Base-by-base conservation (phyloP, 2,797 vertebrate genomes). In the Glyptemys insculpta region DNA sequence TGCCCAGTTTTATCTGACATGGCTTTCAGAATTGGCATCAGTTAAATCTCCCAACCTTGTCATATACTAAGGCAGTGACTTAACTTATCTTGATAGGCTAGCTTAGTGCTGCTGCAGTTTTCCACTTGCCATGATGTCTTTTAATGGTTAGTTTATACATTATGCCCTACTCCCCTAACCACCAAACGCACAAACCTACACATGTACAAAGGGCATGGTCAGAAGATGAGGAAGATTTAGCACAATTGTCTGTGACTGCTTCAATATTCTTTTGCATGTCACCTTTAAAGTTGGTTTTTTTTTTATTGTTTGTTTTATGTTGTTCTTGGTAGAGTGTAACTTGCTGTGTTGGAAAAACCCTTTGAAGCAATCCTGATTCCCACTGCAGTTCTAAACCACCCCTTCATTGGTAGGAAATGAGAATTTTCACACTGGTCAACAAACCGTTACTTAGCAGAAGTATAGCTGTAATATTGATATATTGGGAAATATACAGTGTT, bases 61-160 rank as follows among this genome's bases (percentile, higher is more conserved):
- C 85, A 83, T 96, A 44, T 95, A 97, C 96, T 91, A 95, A 96
- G 94, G 81, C 86, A 95, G 85, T 79, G 86, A 92, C 83, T 97
- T 97, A 90, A 95, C 91, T 93, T 91, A 72, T 97, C 95, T 90
- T 97, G 96, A 95, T 96, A 97, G 96, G 94, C 95, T 95, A 96
- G 37, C 95, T 97, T 96, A 96, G 91, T 93, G 93, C 94, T 89
- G 95, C 95, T 96, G 95, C 97, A 94, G 93, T 96, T 95, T 95
- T 96, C 96, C 97, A 97, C 96, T 95, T 97, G 96, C 83, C 96
- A 80, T 93, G 94, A 96, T 96, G 95, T 89, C 96, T 89, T 53
- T 53, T 53, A 53, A 53, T 54, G 52, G 74, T 93, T 94, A 78
- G 93, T 89, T 97, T 97, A 91, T 94, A 95, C 90, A 95, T 95